A percentile compares a stretch with the other conserved stretches of the same genome.
Evolutionary conservation across 2,888 invertebrate genomes (phyloP).

Genomic region (Conus canariensis): DNA sequence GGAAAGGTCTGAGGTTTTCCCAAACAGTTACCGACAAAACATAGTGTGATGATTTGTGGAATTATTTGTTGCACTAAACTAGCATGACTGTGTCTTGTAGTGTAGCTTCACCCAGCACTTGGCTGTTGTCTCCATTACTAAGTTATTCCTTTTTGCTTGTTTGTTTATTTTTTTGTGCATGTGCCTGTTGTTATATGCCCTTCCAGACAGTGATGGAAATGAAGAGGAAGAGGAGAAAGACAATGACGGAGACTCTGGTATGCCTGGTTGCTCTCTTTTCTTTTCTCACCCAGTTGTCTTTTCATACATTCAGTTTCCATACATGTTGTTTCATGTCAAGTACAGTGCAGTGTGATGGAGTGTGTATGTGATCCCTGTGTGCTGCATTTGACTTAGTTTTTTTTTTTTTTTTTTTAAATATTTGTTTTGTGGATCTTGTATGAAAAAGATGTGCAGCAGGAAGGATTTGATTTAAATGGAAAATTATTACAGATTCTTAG

Average conservation of each 20-base stretch:
- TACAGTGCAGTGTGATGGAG: too few species aligned
- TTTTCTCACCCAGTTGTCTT: constrained; percentile 8
- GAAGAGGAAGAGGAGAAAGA: constrained; percentile 54
- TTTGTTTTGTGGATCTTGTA: not conserved
- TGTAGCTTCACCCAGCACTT: not conserved
- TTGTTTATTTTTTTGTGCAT: constrained; percentile 35
- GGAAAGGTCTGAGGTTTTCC: too few species aligned
- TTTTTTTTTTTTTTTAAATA: not conserved
- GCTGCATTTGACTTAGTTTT: not conserved
- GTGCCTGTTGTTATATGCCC: constrained; percentile 53
- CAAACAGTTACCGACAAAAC: too few species aligned
- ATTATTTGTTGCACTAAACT: not conserved
- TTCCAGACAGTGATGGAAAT: constrained; percentile 56
- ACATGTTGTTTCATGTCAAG: not conserved
- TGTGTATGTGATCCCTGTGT: not conserved
- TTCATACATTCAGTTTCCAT: not conserved
- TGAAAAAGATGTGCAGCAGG: too few species aligned
- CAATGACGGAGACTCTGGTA: constrained; percentile 62
- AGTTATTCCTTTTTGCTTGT: constrained; percentile 24
- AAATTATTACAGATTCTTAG: too few species aligned
- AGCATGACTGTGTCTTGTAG: constrained; percentile 1
- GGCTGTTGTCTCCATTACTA: not conserved
- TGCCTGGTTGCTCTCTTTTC: constrained; percentile 33
- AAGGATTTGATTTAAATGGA: too few species aligned
- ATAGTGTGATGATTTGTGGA: not conserved